These are phyloP conservation scores for Lasioglossum lativentre DNA, from an alignment of 2,888 invertebrate species.

Conservation along the genomic window DNA sequence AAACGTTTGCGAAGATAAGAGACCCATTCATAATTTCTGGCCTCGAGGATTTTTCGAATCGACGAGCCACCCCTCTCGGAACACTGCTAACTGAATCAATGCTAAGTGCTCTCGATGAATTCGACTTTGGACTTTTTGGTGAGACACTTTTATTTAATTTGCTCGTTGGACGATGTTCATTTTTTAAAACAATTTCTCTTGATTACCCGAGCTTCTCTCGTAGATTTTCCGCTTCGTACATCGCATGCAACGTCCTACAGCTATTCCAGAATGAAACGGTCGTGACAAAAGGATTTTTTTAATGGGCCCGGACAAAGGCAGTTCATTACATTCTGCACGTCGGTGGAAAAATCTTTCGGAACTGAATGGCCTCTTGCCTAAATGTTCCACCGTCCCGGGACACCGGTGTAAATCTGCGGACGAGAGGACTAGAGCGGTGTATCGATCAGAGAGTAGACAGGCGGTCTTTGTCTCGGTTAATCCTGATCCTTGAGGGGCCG, in stretches of 20 bases:
- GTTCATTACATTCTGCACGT: background rate
- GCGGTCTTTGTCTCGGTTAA: conserved; percentile 36
- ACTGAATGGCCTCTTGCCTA: background rate
- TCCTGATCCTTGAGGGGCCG: conserved; percentile 39
- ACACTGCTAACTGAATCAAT: no score
- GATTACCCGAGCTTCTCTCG: no score
- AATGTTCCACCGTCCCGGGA: background rate
- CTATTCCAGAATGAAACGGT: background rate
- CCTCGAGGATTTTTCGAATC: background rate
- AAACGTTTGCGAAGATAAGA: background rate
- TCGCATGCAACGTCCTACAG: no score
- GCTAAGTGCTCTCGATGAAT: background rate
- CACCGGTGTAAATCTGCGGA: conserved; percentile 7
- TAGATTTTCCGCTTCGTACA: no score
- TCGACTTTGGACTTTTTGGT: background rate
- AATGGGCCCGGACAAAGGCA: background rate
- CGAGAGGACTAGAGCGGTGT: background rate
- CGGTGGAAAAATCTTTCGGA: background rate
- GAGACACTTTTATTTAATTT: no score
- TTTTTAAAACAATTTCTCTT: no score
- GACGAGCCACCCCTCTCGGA: no score
- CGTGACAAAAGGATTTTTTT: background rate
- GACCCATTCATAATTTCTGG: background rate
- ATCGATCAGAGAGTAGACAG: conserved; percentile 37
- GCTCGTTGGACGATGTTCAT: no score